Conservation (phyloP, 1,140 invertebrate genomes). For the Anastrepha obliqua region DNA sequence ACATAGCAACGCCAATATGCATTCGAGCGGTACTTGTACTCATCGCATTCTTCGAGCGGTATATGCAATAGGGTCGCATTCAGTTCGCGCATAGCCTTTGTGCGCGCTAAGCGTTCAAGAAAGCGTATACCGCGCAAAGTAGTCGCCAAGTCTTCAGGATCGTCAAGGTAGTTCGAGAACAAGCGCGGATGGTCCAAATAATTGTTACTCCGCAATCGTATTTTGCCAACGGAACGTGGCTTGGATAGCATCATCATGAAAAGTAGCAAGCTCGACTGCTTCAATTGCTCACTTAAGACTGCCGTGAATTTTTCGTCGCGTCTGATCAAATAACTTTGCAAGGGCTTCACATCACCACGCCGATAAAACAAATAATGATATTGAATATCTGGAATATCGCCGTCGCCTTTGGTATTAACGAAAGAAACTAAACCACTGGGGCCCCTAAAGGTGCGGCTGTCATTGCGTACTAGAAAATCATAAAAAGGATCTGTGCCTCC, state of each 20-base stretch:
- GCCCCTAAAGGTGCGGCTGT: conserved; percentile 76
- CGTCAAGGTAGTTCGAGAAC: conserved; percentile 82
- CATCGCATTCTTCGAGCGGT: conserved; percentile 79
- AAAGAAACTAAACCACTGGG: conserved; percentile 60
- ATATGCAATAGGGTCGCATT: conserved; percentile 76
- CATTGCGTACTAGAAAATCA: conserved; percentile 64
- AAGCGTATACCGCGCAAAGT: conserved; percentile 81
- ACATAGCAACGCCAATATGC: conserved; percentile 85
- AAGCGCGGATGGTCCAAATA: conserved; percentile 83
- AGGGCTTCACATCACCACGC: conserved; percentile 54
- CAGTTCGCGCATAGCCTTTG: conserved; percentile 78
- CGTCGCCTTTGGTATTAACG: conserved; percentile 60
- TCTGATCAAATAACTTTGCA: conserved; percentile 58
- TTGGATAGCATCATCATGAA: conserved; percentile 73
- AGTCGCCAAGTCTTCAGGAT: conserved; percentile 80
- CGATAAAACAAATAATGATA: conserved; percentile 62
- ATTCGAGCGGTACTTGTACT: conserved; percentile 73
- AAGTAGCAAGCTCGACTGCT: background rate
- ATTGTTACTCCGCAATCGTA: conserved; percentile 81
- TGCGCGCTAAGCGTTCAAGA: conserved; percentile 77
- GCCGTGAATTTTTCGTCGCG: background rate
- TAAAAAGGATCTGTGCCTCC: conserved; percentile 62
- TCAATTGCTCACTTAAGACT: background rate
- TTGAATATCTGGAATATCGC: conserved; percentile 70
- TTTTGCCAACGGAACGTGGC: conserved; percentile 82